Evolutionary conservation across 2,797 vertebrate genomes (phyloP).

Genomic region (Anisognathus igniventris): DNA sequence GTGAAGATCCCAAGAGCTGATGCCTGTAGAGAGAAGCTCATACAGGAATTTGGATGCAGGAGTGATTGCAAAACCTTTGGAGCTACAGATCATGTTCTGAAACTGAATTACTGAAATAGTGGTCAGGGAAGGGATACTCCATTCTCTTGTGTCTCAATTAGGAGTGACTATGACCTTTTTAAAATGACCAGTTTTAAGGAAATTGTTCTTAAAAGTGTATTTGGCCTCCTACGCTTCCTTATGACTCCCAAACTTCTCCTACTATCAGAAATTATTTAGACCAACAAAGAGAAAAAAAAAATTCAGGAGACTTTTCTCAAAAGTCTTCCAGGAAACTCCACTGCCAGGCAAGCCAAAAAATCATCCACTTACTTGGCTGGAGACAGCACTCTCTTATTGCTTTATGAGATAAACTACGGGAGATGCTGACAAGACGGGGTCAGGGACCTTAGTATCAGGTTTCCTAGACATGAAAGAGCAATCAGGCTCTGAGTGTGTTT

Average conservation of each 20-base stretch:
- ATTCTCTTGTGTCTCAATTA: not conserved
- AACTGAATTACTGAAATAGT: not conserved
- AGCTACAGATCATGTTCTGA: not conserved
- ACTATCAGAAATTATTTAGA: not conserved
- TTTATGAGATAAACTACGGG: not conserved
- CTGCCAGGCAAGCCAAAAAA: not conserved
- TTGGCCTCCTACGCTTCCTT: not conserved
- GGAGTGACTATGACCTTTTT: not conserved
- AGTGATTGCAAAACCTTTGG: not conserved
- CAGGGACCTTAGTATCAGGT: not conserved
- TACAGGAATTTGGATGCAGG: not conserved
- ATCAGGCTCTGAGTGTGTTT: not conserved
- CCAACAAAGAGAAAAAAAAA: not conserved
- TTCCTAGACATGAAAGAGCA: not conserved
- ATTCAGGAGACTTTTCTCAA: not conserved
- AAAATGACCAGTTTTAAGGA: not conserved
- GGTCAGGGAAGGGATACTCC: not conserved
- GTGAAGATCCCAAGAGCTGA: not conserved
- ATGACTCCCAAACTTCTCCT: not conserved
- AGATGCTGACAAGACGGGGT: not conserved
- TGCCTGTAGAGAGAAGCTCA: not conserved
- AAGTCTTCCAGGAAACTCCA: not conserved
- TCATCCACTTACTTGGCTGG: not conserved
- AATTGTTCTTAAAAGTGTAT: not conserved
- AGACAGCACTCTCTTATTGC: not conserved